Base-by-base conservation (phyloP, 2,113 vertebrate genomes). In the Saccopteryx leptura region DNA sequence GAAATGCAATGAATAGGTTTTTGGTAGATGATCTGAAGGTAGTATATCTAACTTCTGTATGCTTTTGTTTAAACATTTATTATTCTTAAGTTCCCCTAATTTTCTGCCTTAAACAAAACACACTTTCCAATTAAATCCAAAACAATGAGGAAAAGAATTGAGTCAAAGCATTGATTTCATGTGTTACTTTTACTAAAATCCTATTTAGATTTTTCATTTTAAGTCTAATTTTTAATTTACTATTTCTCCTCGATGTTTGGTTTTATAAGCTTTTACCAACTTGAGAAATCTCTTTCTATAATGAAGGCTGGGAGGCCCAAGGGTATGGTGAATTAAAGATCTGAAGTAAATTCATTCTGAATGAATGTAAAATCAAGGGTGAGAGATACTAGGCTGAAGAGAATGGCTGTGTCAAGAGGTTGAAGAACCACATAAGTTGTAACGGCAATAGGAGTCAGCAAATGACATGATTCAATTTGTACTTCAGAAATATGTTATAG, bases 111-210 rank as follows among this genome's bases (percentile, higher is more conserved):
- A 54, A 82, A 54, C 1, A 94, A 90, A 81, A 63, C n/a, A 88
- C 7, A 60, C 52, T 54, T 48, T n/a, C 56, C 61, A 52, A 54
- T 84, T 12, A 61, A 78, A 94, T 26, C 65, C 60, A 80, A 86
- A 71, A 65, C 18, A 76, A 5, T 21, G 69, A 92, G 52, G 33
- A 54, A 60, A 58, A 63, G 13, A 65, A 50, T n/a, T 24, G 5
- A 89, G n/a, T 52, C 28, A 65, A 86, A 82, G 13, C 63, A 58
- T 75, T 82, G 26, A 69, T 75, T 92, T 93, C 9, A 72, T n/a
- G 52, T 71, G n/a, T 91, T 88, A 54, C 26, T 46, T 93, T 93
- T 65, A 80, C 14, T 21, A 81, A 75, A 17, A 68, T 7, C 19
- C 33, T 76, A 10, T 28, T 75, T 63, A 60, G 76, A 50, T 46